Base-by-base conservation (phyloP, 2,113 vertebrate genomes). In the Oncorhynchus keta region DNA sequence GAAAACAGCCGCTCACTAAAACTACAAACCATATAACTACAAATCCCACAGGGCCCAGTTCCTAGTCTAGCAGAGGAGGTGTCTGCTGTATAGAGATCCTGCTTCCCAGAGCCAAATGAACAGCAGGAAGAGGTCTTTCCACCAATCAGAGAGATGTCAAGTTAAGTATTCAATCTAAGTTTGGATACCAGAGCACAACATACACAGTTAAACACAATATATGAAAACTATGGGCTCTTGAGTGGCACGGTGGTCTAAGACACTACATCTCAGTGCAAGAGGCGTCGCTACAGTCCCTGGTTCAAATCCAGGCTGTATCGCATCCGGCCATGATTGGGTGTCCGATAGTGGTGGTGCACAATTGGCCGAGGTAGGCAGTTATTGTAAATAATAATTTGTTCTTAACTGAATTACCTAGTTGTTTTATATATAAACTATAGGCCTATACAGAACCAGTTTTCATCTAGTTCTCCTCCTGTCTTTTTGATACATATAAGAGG, bases 181-280 rank as follows among this genome's bases (percentile, higher is more conserved):
- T 68, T 68, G 39, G 16, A 4, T 55, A 55, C 71, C 83, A 89
- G 39, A 92, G 90, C 91, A 91, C 91, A 92, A 91, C 68, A 75
- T 75, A 77, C 16, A 35, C 18, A 28, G 22, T 39, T 75, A 77
- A 18, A 68, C 5, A 24, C 22, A 35, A 76, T 79, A 68, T 69
- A 73, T 49, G 70, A 86, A 83, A 80, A 79, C 81, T 80, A 81
- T 71, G 79, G 49, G 22, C 77, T 35, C 35, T 6, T 6, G 35
- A 35, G 35, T 7, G 5, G 35, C 35, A 0, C 35, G 6, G 35
- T 1, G 6, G 35, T 35, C 35, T 35, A 35, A 35, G 35, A 7
- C 35, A 35, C 35, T 35, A 6, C 35, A 35, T 7, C 6, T 35
- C 35, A 35, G 35, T 35, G 5, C 35, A 8, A 7, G 6, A 35